Evolutionary conservation across 2,888 invertebrate species (phyloP).

Genomic region (Hirtodrosophila alboralis): DNA sequence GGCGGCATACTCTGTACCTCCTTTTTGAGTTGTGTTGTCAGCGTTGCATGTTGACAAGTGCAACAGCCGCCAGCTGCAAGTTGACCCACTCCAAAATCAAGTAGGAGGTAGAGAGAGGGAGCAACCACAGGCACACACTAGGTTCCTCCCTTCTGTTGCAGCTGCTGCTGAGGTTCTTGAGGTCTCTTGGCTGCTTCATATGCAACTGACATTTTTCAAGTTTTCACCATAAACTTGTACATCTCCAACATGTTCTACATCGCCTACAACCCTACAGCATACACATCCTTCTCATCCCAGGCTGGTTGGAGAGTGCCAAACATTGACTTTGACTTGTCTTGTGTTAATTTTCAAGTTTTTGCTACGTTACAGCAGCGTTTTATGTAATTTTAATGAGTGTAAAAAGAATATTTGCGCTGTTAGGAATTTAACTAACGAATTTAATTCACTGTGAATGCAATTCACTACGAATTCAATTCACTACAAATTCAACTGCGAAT

Average conservation of each 20-base stretch:
- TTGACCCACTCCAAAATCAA: conserved; percentile 10
- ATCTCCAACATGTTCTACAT: conserved; percentile 5
- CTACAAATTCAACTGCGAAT: too few relatives aligned
- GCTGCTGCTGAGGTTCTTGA: conserved; percentile 8
- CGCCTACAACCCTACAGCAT: background rate
- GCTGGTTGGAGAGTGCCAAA: conserved; percentile 44
- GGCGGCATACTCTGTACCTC: too few relatives aligned
- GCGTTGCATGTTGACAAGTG: conserved; percentile 64
- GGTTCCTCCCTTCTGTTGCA: conserved; percentile 12
- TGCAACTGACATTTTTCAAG: conserved; percentile 64
- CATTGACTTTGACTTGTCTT: conserved; percentile 67
- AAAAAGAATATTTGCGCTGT: too few relatives aligned
- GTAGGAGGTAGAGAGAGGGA: too few relatives aligned
- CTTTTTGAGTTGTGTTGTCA: conserved; percentile 32
- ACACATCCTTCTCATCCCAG: background rate
- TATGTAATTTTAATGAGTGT: background rate
- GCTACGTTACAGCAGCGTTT: conserved; percentile 8
- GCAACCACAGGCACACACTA: conserved; percentile 19
- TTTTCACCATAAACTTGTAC: conserved; percentile 1
- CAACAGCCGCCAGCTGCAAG: conserved; percentile 60
- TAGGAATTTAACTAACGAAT: too few relatives aligned
- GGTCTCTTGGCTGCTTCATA: conserved; percentile 20
- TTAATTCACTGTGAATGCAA: too few relatives aligned
- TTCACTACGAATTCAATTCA: too few relatives aligned
- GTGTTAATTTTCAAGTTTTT: conserved; percentile 41